Conservation (phyloP, 37 sponge, comb jelly and placozoan species). For the Amphimedon queenslandica region DNA sequence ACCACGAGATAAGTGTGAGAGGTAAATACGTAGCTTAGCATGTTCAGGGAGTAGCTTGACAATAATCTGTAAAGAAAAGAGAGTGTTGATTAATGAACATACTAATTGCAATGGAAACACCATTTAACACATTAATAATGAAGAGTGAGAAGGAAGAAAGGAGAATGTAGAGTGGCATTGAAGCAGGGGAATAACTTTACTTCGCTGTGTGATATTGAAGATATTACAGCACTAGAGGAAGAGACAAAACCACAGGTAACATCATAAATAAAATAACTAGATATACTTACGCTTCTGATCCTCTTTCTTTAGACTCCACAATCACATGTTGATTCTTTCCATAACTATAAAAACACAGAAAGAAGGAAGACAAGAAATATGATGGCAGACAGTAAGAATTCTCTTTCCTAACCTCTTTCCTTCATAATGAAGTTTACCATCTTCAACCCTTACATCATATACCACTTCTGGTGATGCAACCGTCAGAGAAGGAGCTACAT, state of each 20-base stretch:
- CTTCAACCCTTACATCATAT: slow-evolving; percentile 61
- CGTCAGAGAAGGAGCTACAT: background rate
- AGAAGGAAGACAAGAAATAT: background rate
- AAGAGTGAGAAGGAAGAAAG: slow-evolving; percentile 82
- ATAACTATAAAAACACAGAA: slow-evolving; percentile 25
- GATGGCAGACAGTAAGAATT: background rate
- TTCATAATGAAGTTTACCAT: slow-evolving; percentile 67
- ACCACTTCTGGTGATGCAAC: slow-evolving; percentile 1
- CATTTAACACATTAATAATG: no score
- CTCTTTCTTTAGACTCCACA: slow-evolving; percentile 68
- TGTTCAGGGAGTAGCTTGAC: slow-evolving; percentile 67
- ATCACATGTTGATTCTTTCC: slow-evolving; percentile 64
- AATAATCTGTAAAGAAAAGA: slow-evolving; percentile 63
- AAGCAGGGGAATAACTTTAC: no score
- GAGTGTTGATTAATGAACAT: no score
- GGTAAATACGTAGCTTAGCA: slow-evolving; percentile 63
- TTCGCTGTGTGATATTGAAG: slow-evolving; percentile 67
- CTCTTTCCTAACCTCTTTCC: slow-evolving; percentile 46
- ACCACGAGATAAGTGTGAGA: slow-evolving; percentile 57
- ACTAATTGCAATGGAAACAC: no score
- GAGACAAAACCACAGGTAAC: background rate
- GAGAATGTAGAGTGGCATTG: slow-evolving; percentile 78
- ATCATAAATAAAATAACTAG: background rate
- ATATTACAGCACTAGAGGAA: slow-evolving; percentile 52
- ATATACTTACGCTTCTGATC: slow-evolving; percentile 41